Percentiles rank a stretch among this genome's conserved stretches.
Evolutionary conservation across 2,888 invertebrate genomes (phyloP).

Genomic region (Petrolisthes manimaculis): DNA sequence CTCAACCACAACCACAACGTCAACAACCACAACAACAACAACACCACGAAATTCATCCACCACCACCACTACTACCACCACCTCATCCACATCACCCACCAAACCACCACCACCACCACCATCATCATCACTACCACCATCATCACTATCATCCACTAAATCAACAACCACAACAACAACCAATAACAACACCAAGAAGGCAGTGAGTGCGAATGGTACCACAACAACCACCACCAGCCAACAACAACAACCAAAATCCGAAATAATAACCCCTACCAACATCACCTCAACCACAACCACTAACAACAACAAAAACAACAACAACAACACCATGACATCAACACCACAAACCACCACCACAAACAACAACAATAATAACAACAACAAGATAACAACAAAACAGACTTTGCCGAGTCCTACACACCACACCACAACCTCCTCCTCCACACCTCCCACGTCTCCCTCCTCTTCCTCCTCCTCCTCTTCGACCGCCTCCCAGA

Average conservation of each 20-base stretch:
- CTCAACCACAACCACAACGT: conserved; percentile 17
- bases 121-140: no score
- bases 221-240: conserved; percentile 7
- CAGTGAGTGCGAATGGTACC: conserved; percentile 21
- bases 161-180: conserved; percentile 38
- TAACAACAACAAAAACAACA: neutral
- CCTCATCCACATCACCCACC: conserved; percentile 34
- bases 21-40: conserved; percentile 35
- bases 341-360: conserved; percentile 26
- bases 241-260: neutral
- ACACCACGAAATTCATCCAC: neutral
- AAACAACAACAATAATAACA: neutral
- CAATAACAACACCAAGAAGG: conserved; percentile 8
- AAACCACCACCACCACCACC: no score
- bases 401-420: conserved; percentile 11
- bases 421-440: neutral
- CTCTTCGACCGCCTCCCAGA: conserved; percentile 41
- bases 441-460: conserved; percentile 26
- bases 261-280: neutral
- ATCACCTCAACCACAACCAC: conserved; percentile 14
- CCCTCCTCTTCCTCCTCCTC: no score
- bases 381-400: no score
- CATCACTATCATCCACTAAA: conserved; percentile 29
- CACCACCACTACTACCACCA: no score
- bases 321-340: no score